Evolutionary conservation across 2,113 vertebrate species (phyloP).

Genomic region (Catharus minimus): DNA sequence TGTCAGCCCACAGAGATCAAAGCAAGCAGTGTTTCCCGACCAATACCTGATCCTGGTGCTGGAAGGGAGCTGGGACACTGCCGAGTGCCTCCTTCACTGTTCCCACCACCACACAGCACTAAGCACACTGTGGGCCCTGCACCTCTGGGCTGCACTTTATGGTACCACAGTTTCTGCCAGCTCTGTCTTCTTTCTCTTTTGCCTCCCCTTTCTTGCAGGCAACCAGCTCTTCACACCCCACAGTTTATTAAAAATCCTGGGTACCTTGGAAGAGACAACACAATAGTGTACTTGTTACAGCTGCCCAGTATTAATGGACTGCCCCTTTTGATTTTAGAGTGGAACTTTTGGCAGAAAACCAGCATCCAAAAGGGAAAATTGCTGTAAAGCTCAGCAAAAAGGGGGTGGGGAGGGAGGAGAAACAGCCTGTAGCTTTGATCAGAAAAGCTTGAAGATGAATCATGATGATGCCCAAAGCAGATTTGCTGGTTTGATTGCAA

Average conservation of each 20-base stretch:
- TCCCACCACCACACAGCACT: not conserved
- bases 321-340: conserved; percentile 66
- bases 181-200: not conserved
- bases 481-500: conserved; percentile 36
- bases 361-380: conserved; percentile 38
- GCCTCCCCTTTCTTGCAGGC: not conserved
- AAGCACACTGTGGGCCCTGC: not conserved
- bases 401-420: not conserved
- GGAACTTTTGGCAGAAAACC: conserved; percentile 67
- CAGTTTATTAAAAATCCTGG: conserved; percentile 17
- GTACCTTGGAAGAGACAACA: conserved; percentile 45
- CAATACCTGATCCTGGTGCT: conserved; percentile 39
- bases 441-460: conserved; percentile 61
- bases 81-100: not conserved
- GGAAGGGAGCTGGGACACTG: not conserved
- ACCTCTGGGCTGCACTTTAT: not conserved
- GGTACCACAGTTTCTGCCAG: not conserved
- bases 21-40: not conserved
- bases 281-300: conserved; percentile 65
- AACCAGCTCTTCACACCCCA: not conserved
- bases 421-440: conserved; percentile 55
- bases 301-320: conserved; percentile 58
- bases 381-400: conserved; percentile 12
- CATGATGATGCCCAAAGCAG: conserved; percentile 36
- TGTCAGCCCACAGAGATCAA: conserved; percentile 40